Percentiles rank a stretch among this genome's conserved stretches.
phyloP scores from a whole-genome alignment of 2,888 invertebrate species.

The Junonia oenone region DNA sequence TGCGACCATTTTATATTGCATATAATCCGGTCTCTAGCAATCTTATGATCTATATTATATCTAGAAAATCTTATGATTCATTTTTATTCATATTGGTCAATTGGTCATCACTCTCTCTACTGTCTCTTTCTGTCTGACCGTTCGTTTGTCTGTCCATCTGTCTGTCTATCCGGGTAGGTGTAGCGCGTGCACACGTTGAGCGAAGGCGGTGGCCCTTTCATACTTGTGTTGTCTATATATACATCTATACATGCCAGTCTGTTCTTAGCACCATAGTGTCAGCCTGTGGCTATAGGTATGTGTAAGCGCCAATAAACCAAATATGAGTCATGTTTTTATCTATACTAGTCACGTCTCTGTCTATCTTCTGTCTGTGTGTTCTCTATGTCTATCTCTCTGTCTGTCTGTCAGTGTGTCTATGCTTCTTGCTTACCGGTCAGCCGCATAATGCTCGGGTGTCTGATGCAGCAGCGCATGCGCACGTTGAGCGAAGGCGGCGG shows the following conservation, averaged over 20 bases:
- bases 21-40: too few species aligned
- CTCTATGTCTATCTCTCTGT: not conserved
- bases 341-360: not conserved
- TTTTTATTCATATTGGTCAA: too few species aligned
- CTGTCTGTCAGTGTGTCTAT: not conserved
- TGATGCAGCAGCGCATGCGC: constrained; percentile 91
- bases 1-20: too few species aligned
- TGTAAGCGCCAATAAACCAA: too few species aligned
- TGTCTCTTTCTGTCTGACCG: not conserved
- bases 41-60: too few species aligned
- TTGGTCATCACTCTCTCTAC: too few species aligned
- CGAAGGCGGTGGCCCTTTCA: constrained; percentile 90
- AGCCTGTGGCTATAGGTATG: too few species aligned
- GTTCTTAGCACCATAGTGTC: too few species aligned
- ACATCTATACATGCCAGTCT: too few species aligned
- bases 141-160: not conserved
- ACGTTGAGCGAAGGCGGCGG: constrained; percentile 89
- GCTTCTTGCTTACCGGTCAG: constrained; percentile 81
- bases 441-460: constrained; percentile 88
- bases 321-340: too few species aligned
- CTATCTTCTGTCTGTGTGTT: not conserved
- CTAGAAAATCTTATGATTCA: too few species aligned
- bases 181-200: constrained; percentile 89
- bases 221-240: too few species aligned
- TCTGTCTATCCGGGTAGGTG: constrained; percentile 85